Evolutionary conservation across 2,797 vertebrate species (phyloP).

Genomic region (Gymnopithys bicolor): DNA sequence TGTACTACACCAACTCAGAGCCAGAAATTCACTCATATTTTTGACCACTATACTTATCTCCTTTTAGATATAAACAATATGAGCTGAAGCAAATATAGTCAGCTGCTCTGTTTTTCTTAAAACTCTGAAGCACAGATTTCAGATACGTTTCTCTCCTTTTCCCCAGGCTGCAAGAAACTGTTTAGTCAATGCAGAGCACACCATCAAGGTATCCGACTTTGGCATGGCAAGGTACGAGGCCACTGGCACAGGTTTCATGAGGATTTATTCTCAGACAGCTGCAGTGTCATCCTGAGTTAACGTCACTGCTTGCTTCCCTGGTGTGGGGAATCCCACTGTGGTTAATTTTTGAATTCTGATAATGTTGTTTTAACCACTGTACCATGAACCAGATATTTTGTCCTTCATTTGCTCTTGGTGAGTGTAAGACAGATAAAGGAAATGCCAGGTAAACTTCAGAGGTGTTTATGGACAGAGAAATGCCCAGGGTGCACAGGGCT

Average conservation of each 20-base stretch:
- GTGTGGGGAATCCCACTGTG: not conserved
- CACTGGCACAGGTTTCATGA: not conserved
- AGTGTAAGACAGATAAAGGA: not conserved
- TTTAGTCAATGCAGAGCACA: constrained; percentile 80
- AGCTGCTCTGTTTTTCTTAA: not conserved
- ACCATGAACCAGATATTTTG: accelerated
- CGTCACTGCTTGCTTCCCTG: not conserved
- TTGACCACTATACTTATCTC: not conserved
- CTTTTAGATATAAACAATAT: not conserved
- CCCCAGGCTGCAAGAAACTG: constrained; percentile 90
- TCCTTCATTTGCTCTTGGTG: not conserved
- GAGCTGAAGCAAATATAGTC: not conserved
- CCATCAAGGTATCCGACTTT: constrained; percentile 90
- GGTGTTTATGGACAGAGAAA: not conserved
- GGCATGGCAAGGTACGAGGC: constrained; percentile 86
- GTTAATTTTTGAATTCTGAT: not conserved
- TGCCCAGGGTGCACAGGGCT: not conserved
- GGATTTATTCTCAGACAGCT: not conserved
- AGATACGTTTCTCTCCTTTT: constrained; percentile 7
- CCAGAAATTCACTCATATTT: not conserved
- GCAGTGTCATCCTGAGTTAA: not conserved
- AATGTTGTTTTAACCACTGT: not conserved
- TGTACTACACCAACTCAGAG: not conserved
- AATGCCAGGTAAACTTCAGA: not conserved
- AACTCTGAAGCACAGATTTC: not conserved